phyloP scores from a whole-genome alignment of 2,888 invertebrate genomes.

The Leptopilina myrica region DNA sequence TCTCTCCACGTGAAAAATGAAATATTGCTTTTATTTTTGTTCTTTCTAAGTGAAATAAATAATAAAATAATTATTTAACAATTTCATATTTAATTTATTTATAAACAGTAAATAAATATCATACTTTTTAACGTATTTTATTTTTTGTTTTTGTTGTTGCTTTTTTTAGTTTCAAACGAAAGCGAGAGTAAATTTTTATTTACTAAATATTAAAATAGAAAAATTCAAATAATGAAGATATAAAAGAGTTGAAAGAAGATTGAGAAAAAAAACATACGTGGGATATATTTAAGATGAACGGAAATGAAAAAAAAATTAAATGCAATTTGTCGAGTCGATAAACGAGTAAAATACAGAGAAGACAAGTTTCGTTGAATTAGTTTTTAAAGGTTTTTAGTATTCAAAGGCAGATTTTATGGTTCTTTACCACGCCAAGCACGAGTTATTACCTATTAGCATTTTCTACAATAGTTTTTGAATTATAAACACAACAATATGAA shows the following conservation, averaged over 20 bases:
- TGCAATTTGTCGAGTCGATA: background rate
- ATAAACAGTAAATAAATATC: no score
- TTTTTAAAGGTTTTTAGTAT: constrained; percentile 9
- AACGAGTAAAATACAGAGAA: background rate
- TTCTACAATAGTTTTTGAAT: background rate
- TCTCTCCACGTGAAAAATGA: no score
- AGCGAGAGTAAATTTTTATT: no score
- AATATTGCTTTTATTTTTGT: no score
- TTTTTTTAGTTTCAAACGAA: no score
- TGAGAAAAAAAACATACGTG: background rate
- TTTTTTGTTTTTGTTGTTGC: no score
- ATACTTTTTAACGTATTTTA: no score
- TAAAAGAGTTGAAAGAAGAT: background rate
- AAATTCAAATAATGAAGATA: background rate
- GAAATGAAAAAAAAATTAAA: constrained; percentile 4
- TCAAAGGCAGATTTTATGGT: constrained; percentile 51
- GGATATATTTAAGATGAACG: background rate
- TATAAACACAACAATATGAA: constrained; percentile 1
- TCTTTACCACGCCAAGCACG: constrained; percentile 64
- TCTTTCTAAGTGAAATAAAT: no score
- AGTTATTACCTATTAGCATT: constrained; percentile 48
- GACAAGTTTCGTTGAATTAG: constrained; percentile 13
- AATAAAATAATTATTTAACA: no score
- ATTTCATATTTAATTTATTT: no score
- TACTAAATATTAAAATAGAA: background rate